Evolutionary conservation across 2,113 vertebrate species (phyloP), one percentile per base, ranked within the genome.

Genomic region (Perognathus longimembris): DNA sequence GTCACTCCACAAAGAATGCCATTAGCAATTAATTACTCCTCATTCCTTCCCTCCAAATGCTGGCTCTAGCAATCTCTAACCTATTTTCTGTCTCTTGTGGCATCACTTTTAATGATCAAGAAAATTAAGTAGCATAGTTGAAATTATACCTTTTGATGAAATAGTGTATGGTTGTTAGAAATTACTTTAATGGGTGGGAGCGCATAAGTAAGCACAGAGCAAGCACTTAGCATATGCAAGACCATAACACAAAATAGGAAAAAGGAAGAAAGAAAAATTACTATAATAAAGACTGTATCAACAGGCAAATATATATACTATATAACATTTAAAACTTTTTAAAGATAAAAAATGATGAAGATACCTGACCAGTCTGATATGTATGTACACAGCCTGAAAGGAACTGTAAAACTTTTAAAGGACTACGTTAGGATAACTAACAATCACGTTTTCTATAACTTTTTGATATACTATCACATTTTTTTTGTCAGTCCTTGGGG

Each of bases 401-500:
- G 11, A 92, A 73, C 54, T 63, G 17, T 45, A 63, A 82, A 87
- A 36, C 42, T 61, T 86, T 40, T 45, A 83, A 70, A 45, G 57
- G 61, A 38, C 21, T 24, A 42, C 54, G 22, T 73, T 24, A 76
- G 20, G 28, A 86, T 38, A 85, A 36, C 70, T 57, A 5, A 22
- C 5, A 42, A 45, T 82, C 28, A 22, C 34, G 67, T 42, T 70
- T 71, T 20, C 36, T 87, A 81, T 66, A 81, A 26, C 9, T 76
- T 81, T 85, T 67, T 81, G 94, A 85, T 63, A 71, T 81, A 75
- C 61, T 88, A 5, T 67, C 71, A 92, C n/a, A 54, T 54, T 54
- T 54, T n/a, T n/a, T n/a, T n/a, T n/a, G n/a, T n/a, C n/a, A n/a
- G n/a, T n/a, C n/a, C n/a, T n/a, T n/a, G n/a, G n/a, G n/a, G n/a